These are phyloP conservation scores for Oenanthe melanoleuca DNA, from an alignment of 2,113 vertebrate genomes.

Conservation along the genomic window DNA sequence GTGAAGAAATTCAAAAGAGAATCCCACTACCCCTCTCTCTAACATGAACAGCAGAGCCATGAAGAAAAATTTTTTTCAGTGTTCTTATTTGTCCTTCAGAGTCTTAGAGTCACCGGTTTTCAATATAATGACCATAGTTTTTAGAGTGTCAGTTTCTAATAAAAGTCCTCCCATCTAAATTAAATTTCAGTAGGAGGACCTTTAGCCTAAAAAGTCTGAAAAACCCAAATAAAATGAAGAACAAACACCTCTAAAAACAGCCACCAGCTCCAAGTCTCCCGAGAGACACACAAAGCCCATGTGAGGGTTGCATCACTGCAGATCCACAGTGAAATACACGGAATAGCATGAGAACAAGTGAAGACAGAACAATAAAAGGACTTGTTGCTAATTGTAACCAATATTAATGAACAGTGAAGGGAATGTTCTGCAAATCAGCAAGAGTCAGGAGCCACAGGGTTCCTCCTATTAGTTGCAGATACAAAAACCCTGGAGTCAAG, in stretches of 20 bases:
- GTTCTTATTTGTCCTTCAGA: neutral
- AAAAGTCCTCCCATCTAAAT: neutral
- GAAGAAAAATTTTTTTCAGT: neutral
- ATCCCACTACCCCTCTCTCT: neutral
- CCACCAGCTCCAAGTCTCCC: neutral
- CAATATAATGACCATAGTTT: fast-evolving
- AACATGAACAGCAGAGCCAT: neutral
- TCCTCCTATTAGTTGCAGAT: neutral
- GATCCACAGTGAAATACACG: neutral
- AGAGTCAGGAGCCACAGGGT: neutral
- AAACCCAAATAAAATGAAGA: neutral
- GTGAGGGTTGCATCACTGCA: fast-evolving
- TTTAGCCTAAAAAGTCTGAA: neutral
- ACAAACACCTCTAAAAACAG: neutral
- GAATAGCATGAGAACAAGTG: neutral
- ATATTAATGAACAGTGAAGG: neutral
- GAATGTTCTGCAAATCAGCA: neutral
- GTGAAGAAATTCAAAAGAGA: neutral
- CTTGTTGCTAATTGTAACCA: neutral
- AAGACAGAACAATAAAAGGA: neutral
- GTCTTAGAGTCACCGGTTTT: neutral
- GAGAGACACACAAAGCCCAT: fast-evolving
- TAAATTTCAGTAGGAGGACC: neutral
- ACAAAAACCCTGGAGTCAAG: neutral
- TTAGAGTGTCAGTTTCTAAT: neutral